phyloP scores from a whole-genome alignment of 2,113 vertebrate species.

The Chiloscyllium plagiosum region DNA sequence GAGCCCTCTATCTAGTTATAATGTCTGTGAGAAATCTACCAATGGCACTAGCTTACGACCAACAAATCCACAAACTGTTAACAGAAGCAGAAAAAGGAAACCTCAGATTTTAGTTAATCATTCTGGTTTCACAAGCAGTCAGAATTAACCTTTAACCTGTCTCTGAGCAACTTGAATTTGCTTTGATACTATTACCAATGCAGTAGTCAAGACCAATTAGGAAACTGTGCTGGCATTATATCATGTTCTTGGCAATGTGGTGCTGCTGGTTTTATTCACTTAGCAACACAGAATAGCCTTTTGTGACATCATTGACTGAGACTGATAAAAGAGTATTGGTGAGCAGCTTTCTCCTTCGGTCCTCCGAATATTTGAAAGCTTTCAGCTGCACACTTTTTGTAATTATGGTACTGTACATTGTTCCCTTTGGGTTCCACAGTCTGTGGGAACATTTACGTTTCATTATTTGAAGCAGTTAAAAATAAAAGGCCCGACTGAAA shows the following conservation, averaged over 20 bases:
- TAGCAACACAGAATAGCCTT: neutral
- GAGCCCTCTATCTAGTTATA: neutral
- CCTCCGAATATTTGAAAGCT: neutral
- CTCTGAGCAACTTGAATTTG: neutral
- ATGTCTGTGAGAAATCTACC: neutral
- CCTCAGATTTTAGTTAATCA: neutral
- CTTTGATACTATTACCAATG: neutral
- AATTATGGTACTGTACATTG: neutral
- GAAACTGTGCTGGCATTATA: neutral
- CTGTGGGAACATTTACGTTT: neutral
- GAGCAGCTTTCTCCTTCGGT: neutral
- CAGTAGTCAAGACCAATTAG: neutral
- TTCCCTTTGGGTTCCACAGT: neutral
- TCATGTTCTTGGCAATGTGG: slow-evolving; percentile 3
- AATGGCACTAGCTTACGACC: neutral
- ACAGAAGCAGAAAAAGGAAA: neutral
- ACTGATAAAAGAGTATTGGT: neutral
- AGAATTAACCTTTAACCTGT: neutral
- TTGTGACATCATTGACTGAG: slow-evolving; percentile 2
- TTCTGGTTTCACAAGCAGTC: slow-evolving; percentile 9
- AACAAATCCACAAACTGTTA: neutral
- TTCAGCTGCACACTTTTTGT: neutral
- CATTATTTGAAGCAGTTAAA: neutral
- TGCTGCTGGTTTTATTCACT: neutral
- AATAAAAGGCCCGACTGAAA: neutral